Evolutionary conservation across 2,797 vertebrate species (phyloP), one percentile per base, ranked within the genome.

Genomic region (Hypotaenidia okinawae): DNA sequence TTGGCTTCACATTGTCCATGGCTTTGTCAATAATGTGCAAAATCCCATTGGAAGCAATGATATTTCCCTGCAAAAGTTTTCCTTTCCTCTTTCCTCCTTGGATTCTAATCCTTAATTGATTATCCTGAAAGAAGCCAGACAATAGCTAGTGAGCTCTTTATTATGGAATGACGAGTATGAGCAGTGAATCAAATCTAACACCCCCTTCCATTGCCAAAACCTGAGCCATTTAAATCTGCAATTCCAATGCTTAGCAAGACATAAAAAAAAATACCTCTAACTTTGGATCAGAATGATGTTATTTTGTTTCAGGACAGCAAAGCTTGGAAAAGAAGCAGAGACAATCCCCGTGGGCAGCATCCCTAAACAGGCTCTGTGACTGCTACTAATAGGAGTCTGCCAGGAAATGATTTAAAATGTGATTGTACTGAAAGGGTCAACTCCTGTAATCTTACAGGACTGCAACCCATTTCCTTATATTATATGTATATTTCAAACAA

Each of bases 11-110:
- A 0, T 95, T 98, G 94, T 99, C 99, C 98, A 99, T 98, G 84
- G 99, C 97, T 96, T 97, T 98, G 81, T 98, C 98, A 43, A 99
- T 98, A 76, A 99, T 96, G 82, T 99, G 99, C 68, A 99, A 96
- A 85, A 99, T 97, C 70, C 99, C 99, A 17, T 99, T 99, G 66
- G 98, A 99, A 33, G 99, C 98, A 22, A 98, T 66, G 17, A 99
- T 81, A 84, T 99, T 97, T 1, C 98, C 97, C 77, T 98, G 97
- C 55, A 99, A 16, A 68, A 99, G 94, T 33, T 87, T 97, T 9
- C 96, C 98, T 93, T 96, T 98, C 77, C 91, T 98, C 49, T 90
- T 98, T 95, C 98, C 98, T 87, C 98, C 98, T 70, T 98, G 94
- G 92, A 99, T 98, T 89, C 98, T 98, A 87, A 99, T 98, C 84